Conservation (phyloP, 2,113 vertebrate species). For the Hippocampus mohnikei region DNA sequence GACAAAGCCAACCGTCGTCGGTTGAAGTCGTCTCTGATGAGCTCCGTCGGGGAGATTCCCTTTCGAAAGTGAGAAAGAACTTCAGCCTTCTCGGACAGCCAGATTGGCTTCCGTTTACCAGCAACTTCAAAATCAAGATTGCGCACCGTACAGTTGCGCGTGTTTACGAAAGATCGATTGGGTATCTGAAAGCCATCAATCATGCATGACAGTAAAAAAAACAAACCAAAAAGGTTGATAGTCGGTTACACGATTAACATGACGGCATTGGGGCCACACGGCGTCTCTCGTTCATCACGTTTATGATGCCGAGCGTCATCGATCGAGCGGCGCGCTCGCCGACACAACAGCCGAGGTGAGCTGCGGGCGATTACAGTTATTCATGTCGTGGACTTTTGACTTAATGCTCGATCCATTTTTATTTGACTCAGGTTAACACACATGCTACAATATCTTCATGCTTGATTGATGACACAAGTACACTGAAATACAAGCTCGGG, state of each 20-base stretch:
- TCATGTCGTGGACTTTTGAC: background rate
- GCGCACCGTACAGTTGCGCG: background rate
- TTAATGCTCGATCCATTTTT: fast-evolving
- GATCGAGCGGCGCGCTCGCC: conserved; percentile 14
- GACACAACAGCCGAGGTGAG: conserved; percentile 2
- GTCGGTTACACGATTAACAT: conserved; percentile 21
- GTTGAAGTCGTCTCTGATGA: too few relatives aligned
- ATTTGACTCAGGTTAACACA: background rate
- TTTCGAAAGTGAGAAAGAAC: too few relatives aligned
- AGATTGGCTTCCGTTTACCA: too few relatives aligned
- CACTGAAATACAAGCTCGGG: too few relatives aligned
- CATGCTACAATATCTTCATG: conserved; percentile 1
- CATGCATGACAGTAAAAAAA: conserved; percentile 3
- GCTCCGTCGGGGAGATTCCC: too few relatives aligned
- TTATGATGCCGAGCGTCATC: conserved; percentile 21
- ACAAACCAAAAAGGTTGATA: conserved; percentile 5
- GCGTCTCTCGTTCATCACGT: conserved; percentile 18
- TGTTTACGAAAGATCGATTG: background rate
- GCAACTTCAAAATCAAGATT: too few relatives aligned
- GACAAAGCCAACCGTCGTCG: too few relatives aligned
- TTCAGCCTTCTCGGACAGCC: too few relatives aligned
- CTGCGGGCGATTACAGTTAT: background rate
- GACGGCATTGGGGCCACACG: conserved; percentile 20
- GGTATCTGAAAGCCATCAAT: background rate
- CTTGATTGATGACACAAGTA: background rate